Evolutionary conservation across 2,797 vertebrate genomes (phyloP), one percentile per base, ranked within the genome.

Genomic region (Amphiprion clarkii): DNA sequence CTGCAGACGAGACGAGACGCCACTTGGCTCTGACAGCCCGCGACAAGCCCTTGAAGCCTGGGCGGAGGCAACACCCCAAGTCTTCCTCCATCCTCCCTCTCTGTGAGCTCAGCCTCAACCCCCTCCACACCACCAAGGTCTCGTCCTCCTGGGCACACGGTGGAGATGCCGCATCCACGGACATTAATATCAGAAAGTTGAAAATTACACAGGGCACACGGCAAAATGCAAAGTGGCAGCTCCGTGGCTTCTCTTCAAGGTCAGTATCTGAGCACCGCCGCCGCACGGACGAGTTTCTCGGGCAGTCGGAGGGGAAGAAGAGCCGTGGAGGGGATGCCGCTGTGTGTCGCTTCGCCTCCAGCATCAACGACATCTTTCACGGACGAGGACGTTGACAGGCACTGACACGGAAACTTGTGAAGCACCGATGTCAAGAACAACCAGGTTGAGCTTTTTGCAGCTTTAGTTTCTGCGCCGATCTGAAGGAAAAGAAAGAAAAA

Each of bases 171-270:
- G 87, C 81, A 74, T 46, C 61, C 51, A 25, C 54, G 83, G 74
- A 76, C 61, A 53, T 52, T n/a, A 39, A 33, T 8, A 25, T 9
- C 4, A 56, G 62, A 88, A 91, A 92, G 88, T 93, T 92, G 31
- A 64, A 51, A 21, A 6, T 39, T 33, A 40, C 21, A 33, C 8
- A 12, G 17, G 46, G 36, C 19, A 6, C 39, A 3, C 44, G 67
- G 66, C 33, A 68, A 78, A 76, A 92, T 85, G 87, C 79, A 6
- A 36, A 59, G 82, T 84, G 84, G 73, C 82, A 55, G 64, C 80
- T 12, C 70, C 1, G 79, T 3, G 46, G 46, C 65, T 82, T 64
- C 61, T 61, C 72, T 21, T 90, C 90, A 94, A 94, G 93, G 93
- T 94, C 92, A 94, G 76, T 25, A 29, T 83, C 71, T 11, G 81